Evolutionary conservation across 2,113 vertebrate genomes (phyloP).

Genomic region (Grammomys dolichurus): DNA sequence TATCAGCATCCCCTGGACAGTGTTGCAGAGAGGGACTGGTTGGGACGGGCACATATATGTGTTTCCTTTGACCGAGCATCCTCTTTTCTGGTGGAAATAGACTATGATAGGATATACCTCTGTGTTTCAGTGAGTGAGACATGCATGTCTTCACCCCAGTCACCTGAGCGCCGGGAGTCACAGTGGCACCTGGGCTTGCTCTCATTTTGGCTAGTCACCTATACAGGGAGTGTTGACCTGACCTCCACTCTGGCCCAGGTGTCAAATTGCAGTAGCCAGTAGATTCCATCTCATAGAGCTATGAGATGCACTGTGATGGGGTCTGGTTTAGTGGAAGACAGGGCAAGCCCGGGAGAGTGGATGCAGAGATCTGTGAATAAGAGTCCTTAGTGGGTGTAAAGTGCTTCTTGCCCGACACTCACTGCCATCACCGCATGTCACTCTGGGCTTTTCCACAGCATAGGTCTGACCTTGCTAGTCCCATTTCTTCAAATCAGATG

Average conservation of each 20-base stretch:
- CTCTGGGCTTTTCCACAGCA: background rate
- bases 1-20: background rate
- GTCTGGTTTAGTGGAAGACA: background rate
- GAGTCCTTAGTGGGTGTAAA: background rate
- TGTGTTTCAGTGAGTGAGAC: background rate
- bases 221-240: background rate
- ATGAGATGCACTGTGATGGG: accelerated
- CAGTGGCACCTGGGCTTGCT: accelerated
- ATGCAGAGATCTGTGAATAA: no score
- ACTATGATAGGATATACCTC: background rate
- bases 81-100: background rate
- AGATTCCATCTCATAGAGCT: no score
- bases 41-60: background rate
- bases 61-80: background rate
- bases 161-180: no score
- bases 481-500: background rate
- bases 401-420: background rate
- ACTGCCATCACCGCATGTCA: accelerated
- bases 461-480: background rate
- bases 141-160: background rate
- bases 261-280: background rate
- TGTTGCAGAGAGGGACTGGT: background rate
- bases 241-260: background rate
- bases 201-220: background rate
- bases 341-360: no score